phyloP scores from a whole-genome alignment of 2,888 invertebrate genomes.

The Cactoblastis cactorum region DNA sequence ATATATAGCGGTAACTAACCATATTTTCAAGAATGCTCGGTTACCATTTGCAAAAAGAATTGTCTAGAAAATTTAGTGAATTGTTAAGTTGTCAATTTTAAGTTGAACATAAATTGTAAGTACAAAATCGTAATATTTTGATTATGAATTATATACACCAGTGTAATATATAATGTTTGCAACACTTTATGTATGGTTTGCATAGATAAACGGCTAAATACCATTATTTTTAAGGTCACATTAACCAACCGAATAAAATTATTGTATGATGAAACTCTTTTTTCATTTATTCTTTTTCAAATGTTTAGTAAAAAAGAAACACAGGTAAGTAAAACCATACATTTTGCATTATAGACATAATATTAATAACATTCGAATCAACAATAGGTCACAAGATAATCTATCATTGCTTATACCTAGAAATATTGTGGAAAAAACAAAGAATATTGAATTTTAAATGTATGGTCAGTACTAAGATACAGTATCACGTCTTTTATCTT shows the following conservation, averaged over 20 bases:
- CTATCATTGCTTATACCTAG: too few species aligned
- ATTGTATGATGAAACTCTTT: slow-evolving; percentile 16
- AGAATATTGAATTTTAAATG: too few species aligned
- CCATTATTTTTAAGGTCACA: slow-evolving; percentile 70
- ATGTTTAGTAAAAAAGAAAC: neutral
- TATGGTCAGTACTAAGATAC: too few species aligned
- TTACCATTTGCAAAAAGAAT: neutral
- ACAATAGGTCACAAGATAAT: too few species aligned
- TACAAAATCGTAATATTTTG: slow-evolving; percentile 57
- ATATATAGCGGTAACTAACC: neutral
- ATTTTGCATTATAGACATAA: too few species aligned
- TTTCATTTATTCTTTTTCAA: slow-evolving; percentile 8
- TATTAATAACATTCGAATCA: too few species aligned
- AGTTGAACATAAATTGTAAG: slow-evolving; percentile 30
- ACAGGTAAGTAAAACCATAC: too few species aligned
- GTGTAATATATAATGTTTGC: slow-evolving; percentile 53
- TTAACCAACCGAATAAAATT: slow-evolving; percentile 36
- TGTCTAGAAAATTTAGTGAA: neutral
- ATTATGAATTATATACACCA: slow-evolving; percentile 47
- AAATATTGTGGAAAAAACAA: too few species aligned
- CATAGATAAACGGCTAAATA: slow-evolving; percentile 55
- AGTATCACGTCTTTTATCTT: too few species aligned
- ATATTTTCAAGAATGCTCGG: neutral
- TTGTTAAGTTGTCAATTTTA: slow-evolving; percentile 12
- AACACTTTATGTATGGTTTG: slow-evolving; percentile 33